These are phyloP conservation scores for Dynastes tityus DNA, from an alignment of 2,888 invertebrate species.

Conservation along the genomic window DNA sequence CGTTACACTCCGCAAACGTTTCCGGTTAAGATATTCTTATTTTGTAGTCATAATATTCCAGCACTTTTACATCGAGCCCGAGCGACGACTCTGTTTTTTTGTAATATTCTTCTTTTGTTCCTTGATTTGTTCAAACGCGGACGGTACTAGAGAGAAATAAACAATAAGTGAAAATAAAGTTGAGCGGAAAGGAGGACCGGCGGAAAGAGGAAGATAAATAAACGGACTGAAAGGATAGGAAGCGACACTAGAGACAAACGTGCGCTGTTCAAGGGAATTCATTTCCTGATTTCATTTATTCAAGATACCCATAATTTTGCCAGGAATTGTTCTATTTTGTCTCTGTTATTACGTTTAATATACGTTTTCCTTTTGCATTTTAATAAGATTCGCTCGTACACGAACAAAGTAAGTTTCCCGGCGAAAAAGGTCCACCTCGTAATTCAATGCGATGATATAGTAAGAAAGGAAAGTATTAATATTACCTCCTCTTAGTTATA, in stretches of 20 bases:
- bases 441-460: background rate
- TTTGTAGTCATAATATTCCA: background rate
- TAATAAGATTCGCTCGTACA: slow-evolving; percentile 35
- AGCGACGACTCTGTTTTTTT: background rate
- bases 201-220: slow-evolving; percentile 69
- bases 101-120: slow-evolving; percentile 19
- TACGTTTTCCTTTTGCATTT: slow-evolving; percentile 47
- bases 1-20: background rate
- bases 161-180: slow-evolving; percentile 53
- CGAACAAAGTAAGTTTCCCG: background rate
- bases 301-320: slow-evolving; percentile 65
- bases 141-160: slow-evolving; percentile 20
- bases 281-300: slow-evolving; percentile 71
- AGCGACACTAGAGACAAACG: slow-evolving; percentile 66
- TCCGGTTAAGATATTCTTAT: background rate
- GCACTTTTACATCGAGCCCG: background rate
- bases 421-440: background rate
- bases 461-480: background rate
- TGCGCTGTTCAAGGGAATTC: slow-evolving; percentile 68
- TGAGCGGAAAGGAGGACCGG: slow-evolving; percentile 56
- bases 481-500: too few species aligned
- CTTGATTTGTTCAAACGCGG: slow-evolving; percentile 47
- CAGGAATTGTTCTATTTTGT: slow-evolving; percentile 68
- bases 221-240: slow-evolving; percentile 67
- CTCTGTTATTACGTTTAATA: slow-evolving; percentile 61